These are phyloP conservation scores for Pemphigus obesinymphae DNA, from an alignment of 1,140 invertebrate species.

Conservation along the genomic window DNA sequence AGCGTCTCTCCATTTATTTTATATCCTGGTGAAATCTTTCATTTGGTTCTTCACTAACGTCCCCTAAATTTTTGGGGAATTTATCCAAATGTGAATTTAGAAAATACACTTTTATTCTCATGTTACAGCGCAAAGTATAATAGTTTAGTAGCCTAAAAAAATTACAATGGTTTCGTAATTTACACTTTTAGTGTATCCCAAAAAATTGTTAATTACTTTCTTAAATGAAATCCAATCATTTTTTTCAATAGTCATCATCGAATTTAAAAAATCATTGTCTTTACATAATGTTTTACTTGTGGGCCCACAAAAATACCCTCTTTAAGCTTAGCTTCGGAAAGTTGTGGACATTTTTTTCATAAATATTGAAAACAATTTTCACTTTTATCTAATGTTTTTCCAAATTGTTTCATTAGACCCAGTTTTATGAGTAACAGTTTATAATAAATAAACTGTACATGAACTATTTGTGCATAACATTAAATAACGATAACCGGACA, in stretches of 20 bases:
- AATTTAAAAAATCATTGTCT: no score
- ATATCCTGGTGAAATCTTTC: no score
- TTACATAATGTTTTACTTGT: background rate
- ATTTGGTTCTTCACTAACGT: slow-evolving; percentile 48
- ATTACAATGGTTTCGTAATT: no score
- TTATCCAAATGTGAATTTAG: slow-evolving; percentile 48
- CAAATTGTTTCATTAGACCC: slow-evolving; percentile 45
- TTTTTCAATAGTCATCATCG: no score
- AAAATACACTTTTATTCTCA: slow-evolving; percentile 51
- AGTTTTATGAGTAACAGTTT: slow-evolving; percentile 51
- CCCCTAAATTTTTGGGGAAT: slow-evolving; percentile 47
- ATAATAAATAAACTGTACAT: no score
- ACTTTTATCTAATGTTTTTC: background rate
- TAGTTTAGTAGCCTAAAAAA: slow-evolving; percentile 46
- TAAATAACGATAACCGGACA: no score
- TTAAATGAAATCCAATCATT: no score
- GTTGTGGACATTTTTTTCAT: background rate
- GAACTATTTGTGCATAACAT: no score
- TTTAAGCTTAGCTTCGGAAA: background rate
- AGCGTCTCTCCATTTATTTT: slow-evolving; percentile 47
- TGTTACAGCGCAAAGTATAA: slow-evolving; percentile 49
- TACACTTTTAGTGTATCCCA: no score
- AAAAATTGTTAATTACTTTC: no score
- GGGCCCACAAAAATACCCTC: slow-evolving; percentile 7
- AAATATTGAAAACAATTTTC: background rate